These are phyloP conservation scores for Acridotheres tristis DNA, from an alignment of 2,797 vertebrate species.

Conservation along the genomic window DNA sequence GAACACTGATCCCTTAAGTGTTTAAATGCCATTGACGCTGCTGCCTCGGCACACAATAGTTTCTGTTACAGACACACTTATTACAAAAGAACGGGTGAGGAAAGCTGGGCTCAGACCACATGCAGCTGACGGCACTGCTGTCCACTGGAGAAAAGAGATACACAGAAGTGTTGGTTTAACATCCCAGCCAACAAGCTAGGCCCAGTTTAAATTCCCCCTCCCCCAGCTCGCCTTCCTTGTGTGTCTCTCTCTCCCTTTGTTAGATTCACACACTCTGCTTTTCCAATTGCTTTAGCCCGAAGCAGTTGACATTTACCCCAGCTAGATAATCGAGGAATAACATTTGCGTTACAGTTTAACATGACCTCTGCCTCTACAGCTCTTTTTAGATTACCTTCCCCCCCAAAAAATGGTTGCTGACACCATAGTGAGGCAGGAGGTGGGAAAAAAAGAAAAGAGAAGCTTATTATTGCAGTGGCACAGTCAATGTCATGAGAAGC, in stretches of 20 bases:
- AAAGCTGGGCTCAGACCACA: conserved; percentile 7
- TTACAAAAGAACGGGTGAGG: conserved; percentile 23
- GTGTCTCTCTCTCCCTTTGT: conserved; percentile 47
- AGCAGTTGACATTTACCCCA: conserved; percentile 95
- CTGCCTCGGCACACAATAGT: neutral
- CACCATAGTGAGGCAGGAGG: conserved; percentile 78
- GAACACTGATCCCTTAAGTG: neutral
- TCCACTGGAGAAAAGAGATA: conserved; percentile 13
- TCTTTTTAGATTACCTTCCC: conserved; percentile 91
- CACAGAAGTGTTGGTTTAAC: conserved; percentile 55
- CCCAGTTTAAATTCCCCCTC: conserved; percentile 51
- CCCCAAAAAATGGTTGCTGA: conserved; percentile 82
- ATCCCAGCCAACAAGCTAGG: conserved; percentile 57
- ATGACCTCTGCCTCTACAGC: conserved; percentile 91
- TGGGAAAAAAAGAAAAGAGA: conserved; percentile 77
- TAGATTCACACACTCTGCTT: conserved; percentile 73
- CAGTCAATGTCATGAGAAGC: conserved; percentile 89
- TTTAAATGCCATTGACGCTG: neutral
- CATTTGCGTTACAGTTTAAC: conserved; percentile 97
- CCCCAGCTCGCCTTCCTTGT: conserved; percentile 37
- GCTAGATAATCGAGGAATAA: conserved; percentile 98
- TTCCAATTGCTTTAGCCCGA: conserved; percentile 82
- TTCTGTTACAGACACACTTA: neutral
- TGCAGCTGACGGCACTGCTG: conserved; percentile 6
- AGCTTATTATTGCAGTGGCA: conserved; percentile 89